Evolutionary conservation across 2,113 vertebrate species (phyloP), one percentile per base, ranked within the genome.

Genomic region (Panthera uncia): DNA sequence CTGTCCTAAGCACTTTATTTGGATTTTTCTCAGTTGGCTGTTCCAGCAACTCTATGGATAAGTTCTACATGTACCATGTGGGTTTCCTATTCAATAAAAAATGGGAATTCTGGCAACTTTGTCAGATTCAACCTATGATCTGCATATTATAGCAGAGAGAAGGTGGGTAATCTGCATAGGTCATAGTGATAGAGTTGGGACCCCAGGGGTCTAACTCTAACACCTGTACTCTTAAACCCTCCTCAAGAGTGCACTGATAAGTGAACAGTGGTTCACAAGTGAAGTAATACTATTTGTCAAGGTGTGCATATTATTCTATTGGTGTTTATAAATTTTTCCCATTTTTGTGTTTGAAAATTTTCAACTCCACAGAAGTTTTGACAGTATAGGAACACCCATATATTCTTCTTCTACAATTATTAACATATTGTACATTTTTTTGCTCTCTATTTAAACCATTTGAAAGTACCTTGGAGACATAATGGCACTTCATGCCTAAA

Each of bases 291-390:
- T 27, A 18, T 19, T 33, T 92, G 57, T 61, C 23, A 73, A 61
- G 16, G 3, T 27, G 33, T 57, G 7, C 38, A 45, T 91, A 50
- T 61, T 74, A 61, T 69, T 21, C 9, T 89, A 31, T 3, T 66
- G 18, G 1, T 48, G 23, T 89, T 78, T n/a, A 41, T 78, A n/a
- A 23, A 29, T 57, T 80, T 92, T 36, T 5, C 33, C 71, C 14
- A 45, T 48, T 88, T 95, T 91, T 86, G 9, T 57, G 65, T 45
- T 63, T 61, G 38, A 45, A 82, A 91, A 38, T 9, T 78, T 94
- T 21, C 50, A 66, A 55, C 61, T 74, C 21, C 36, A 87, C 31
- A 65, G 66, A 94, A 63, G 23, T 52, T 71, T 52, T 66, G 31
- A 57, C 66, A 66, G 19, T 36, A 18, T 68, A 83, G 29, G 11